Evolutionary conservation across 2,113 vertebrate species (phyloP), one percentile per base, ranked within the genome.

Genomic region (Neolamprologus toae): DNA sequence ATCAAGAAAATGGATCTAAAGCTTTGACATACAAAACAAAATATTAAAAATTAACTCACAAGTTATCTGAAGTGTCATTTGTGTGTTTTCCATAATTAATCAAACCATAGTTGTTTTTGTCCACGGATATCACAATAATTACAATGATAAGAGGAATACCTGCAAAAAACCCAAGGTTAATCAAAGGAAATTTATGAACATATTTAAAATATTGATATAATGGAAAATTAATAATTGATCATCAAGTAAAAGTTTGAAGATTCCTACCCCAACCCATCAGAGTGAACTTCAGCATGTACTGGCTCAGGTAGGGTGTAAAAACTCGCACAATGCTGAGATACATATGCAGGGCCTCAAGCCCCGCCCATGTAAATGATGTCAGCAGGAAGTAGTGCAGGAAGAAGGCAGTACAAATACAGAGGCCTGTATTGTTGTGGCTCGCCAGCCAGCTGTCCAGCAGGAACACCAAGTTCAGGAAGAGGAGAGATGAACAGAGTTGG

Each of bases 351-450:
- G 98, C 98, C 96, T 99, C 99, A 57, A 99, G 97, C 42, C 98
- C 98, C 95, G 98, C 98, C 99, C 99, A 99, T 7, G 99, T 99
- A 93, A 99, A 99, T 7, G 98, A 98, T 17, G 97, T 97, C 94
- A 99, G 94, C 85, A 99, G 96, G 90, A 99, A 98, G 96, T 99
- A 99, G 93, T 99, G 99, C 92, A 99, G 96, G 94, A 99, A 98
- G 82, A 97, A 97, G 88, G 97, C 99, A 11, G 97, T 97, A 83
- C 97, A 96, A 66, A 98, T 97, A 91, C 99, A 99, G 1, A 99
- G 94, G 81, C 97, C 96, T 42, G 35, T 33, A 0, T 88, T 68
- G 33, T 68, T 37, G 92, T 1, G 93, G 89, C 91, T 97, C 0
- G 98, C 97, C 85, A 99, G 96, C 98, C 98, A 99, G 0, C 98